A percentile compares a stretch with the other conserved stretches of the same genome.
These are phyloP conservation scores for Drosophila fulvimacula DNA, from an alignment of 2,888 invertebrate genomes.

Conservation along the genomic window DNA sequence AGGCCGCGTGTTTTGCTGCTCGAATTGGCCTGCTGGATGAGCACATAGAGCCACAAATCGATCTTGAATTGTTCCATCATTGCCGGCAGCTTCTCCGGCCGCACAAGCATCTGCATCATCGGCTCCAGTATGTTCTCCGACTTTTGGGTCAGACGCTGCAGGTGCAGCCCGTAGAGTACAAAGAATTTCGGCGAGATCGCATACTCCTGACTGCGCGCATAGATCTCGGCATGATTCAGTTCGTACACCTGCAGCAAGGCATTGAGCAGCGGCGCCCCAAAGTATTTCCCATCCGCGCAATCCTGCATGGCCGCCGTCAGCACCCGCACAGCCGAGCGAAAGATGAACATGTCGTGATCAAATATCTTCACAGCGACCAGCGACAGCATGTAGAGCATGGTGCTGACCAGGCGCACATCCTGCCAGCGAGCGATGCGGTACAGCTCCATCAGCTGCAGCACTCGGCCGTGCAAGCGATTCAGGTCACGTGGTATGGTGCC, in stretches of 20 bases:
- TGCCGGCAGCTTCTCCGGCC: constrained; percentile 22
- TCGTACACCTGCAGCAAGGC: constrained; percentile 7
- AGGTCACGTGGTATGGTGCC: constrained; percentile 25
- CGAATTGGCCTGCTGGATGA: constrained; percentile 36
- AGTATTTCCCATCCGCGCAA: not conserved
- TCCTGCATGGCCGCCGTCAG: constrained; percentile 38
- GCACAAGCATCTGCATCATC: constrained; percentile 54
- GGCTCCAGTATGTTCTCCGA: constrained; percentile 59
- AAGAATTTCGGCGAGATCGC: constrained; percentile 74
- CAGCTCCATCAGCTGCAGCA: constrained; percentile 60
- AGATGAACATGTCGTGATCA: constrained; percentile 45
- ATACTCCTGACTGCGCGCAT: constrained; percentile 52
- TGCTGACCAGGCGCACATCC: not conserved
- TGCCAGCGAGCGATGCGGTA: constrained; percentile 29
- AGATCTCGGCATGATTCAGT: constrained; percentile 18
- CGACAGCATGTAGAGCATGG: constrained; percentile 23
- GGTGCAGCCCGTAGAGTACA: constrained; percentile 74
- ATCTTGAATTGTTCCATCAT: constrained; percentile 67
- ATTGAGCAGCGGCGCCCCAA: not conserved
- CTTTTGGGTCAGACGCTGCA: constrained; percentile 68
- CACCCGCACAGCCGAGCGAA: constrained; percentile 45
- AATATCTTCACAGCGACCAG: not conserved
- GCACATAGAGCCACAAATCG: constrained; percentile 73
- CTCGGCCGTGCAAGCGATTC: constrained; percentile 76
- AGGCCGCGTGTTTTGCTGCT: not conserved